Evolutionary conservation across 2,888 invertebrate genomes (phyloP).

Genomic region (Drosophila falleni): DNA sequence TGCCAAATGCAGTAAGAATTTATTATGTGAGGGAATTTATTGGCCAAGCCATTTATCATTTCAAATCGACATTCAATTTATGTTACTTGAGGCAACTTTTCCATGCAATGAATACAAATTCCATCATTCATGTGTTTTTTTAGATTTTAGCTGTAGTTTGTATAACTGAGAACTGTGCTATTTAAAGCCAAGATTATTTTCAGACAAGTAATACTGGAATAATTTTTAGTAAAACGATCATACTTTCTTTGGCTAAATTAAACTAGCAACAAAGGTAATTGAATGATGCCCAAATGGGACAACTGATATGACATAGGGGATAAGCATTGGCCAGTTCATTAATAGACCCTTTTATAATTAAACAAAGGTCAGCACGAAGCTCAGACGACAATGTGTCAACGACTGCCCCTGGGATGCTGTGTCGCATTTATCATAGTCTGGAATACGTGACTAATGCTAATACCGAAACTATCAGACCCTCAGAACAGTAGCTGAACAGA

Average conservation of each 20-base stretch:
- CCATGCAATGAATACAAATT: constrained; percentile 26
- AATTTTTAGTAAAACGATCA: background rate
- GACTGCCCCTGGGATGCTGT: constrained; percentile 26
- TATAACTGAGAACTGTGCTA: background rate
- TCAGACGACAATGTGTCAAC: constrained; percentile 62
- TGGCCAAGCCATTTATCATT: constrained; percentile 39
- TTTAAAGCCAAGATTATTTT: too few species aligned
- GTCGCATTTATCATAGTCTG: constrained; percentile 58
- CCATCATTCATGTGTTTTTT: constrained; percentile 2
- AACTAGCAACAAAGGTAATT: constrained; percentile 17
- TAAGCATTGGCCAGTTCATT: constrained; percentile 40
- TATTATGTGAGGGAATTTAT: constrained; percentile 36
- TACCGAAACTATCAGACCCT: constrained; percentile 47
- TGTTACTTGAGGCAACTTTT: constrained; percentile 9
- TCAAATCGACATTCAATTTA: constrained; percentile 13
- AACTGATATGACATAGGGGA: constrained; percentile 26
- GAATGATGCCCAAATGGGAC: constrained; percentile 17
- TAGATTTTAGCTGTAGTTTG: background rate
- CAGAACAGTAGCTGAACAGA: constrained; percentile 3
- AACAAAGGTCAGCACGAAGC: constrained; percentile 56
- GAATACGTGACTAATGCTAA: constrained; percentile 60
- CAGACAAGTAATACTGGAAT: too few species aligned
- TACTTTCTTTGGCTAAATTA: background rate
- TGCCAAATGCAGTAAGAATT: constrained; percentile 25
- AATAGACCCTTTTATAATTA: constrained; percentile 58